Evolutionary conservation across 2,797 vertebrate species (phyloP).

Genomic region (Peromyscus attwateri): DNA sequence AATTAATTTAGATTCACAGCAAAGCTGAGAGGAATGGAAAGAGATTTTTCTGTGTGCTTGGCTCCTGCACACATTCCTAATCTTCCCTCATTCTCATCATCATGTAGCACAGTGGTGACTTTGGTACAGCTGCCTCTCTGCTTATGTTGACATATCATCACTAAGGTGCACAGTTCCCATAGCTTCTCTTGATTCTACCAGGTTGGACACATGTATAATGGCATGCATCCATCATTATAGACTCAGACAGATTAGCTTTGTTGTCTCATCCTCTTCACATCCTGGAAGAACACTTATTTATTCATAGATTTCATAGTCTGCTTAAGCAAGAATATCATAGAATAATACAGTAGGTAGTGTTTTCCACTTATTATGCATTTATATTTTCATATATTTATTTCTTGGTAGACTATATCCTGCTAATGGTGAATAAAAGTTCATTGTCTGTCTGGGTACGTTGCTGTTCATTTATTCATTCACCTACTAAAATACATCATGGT

Average conservation of each 20-base stretch:
- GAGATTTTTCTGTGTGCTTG: not conserved
- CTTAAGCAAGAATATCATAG: not conserved
- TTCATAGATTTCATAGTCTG: not conserved
- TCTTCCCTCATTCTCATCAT: fast-evolving
- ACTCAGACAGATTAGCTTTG: not conserved
- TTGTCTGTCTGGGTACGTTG: not conserved
- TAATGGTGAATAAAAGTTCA: not conserved
- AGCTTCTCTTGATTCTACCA: not conserved
- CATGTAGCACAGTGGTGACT: not conserved
- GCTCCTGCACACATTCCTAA: not conserved
- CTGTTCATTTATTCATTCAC: not conserved
- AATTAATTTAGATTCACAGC: not conserved
- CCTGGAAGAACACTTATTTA: not conserved
- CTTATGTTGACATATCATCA: fast-evolving
- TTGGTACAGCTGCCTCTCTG: not conserved
- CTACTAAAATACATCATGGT: not conserved
- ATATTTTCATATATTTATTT: not conserved
- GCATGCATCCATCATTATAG: not conserved
- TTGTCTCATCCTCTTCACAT: not conserved
- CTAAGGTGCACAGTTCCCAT: not conserved
- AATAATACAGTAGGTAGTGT: not conserved
- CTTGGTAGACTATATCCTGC: not conserved
- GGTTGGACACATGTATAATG: not conserved
- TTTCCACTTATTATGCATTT: not conserved
- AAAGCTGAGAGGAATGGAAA: not conserved